Conservation (phyloP, 2,888 invertebrate species). For the Epinotia brunnichana region DNA sequence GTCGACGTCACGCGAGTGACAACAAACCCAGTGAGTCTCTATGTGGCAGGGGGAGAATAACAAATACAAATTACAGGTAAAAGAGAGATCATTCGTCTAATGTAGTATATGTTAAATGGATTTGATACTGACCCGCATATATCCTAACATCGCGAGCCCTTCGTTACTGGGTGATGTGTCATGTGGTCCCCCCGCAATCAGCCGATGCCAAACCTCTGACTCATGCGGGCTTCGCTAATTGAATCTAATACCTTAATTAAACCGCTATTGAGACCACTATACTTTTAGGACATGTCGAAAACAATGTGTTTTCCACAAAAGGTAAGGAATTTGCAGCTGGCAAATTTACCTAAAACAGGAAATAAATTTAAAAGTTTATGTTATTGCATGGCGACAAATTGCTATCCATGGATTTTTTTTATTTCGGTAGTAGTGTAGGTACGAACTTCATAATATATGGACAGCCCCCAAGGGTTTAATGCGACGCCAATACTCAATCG, state of each 20-base stretch:
- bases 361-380: too few species aligned
- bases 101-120: conserved; percentile 26
- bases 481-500: too few species aligned
- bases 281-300: background rate
- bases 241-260: conserved; percentile 25
- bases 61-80: conserved; percentile 41
- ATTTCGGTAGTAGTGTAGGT: too few species aligned
- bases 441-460: too few species aligned
- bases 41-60: conserved; percentile 57
- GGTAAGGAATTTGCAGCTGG: background rate
- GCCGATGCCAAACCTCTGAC: conserved; percentile 37
- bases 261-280: background rate
- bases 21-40: conserved; percentile 43
- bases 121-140: conserved; percentile 28
- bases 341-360: too few species aligned
- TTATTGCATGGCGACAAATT: too few species aligned
- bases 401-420: too few species aligned
- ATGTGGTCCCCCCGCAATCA: conserved; percentile 22
- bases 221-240: conserved; percentile 41
- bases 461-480: too few species aligned
- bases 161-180: conserved; percentile 4
- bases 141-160: conserved; percentile 7
- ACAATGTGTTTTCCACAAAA: background rate
- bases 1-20: conserved; percentile 60
- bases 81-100: conserved; percentile 26